A percentile compares a stretch with the other conserved stretches of the same genome.
phyloP scores from a whole-genome alignment of 1,140 invertebrate genomes.

The Meloidogyne hapla region DNA sequence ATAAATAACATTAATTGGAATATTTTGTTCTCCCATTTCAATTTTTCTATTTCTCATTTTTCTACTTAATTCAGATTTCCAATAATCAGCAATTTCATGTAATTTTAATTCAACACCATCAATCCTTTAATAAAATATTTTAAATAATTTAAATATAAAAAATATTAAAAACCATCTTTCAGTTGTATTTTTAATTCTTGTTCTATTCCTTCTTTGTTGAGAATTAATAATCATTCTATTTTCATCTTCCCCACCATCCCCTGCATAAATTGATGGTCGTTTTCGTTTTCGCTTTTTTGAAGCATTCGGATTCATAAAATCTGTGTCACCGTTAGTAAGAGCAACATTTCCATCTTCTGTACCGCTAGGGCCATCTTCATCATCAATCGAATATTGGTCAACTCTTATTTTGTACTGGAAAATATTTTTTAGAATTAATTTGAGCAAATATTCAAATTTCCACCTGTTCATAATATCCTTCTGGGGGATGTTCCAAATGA shows the following conservation, averaged over 20 bases:
- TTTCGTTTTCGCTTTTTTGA: not conserved
- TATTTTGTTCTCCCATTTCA: slow-evolving; percentile 4
- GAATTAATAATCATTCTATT: not conserved
- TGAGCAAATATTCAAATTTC: not conserved
- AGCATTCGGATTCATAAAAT: not conserved
- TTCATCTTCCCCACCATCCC: not conserved
- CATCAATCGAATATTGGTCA: slow-evolving; percentile 44
- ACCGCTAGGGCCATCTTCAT: slow-evolving; percentile 22
- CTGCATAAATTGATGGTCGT: not conserved
- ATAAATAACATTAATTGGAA: not conserved
- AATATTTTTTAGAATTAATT: slow-evolving; percentile 1
- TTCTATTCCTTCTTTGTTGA: slow-evolving; percentile 27
- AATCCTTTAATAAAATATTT: slow-evolving; percentile 15
- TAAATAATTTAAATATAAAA: slow-evolving; percentile 26
- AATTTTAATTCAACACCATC: slow-evolving; percentile 47
- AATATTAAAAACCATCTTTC: slow-evolving; percentile 34
- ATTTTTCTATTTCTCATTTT: slow-evolving; percentile 16
- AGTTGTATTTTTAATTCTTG: slow-evolving; percentile 4
- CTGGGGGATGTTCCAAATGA: slow-evolving; percentile 50
- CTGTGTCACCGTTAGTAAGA: not conserved
- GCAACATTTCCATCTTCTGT: not conserved
- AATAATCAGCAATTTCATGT: slow-evolving; percentile 49
- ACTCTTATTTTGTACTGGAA: slow-evolving; percentile 40
- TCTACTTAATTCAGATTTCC: slow-evolving; percentile 34
- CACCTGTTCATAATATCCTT: slow-evolving; percentile 46